phyloP scores from a whole-genome alignment of 2,797 vertebrate genomes.

The Sebastiscus albofasciatus region DNA sequence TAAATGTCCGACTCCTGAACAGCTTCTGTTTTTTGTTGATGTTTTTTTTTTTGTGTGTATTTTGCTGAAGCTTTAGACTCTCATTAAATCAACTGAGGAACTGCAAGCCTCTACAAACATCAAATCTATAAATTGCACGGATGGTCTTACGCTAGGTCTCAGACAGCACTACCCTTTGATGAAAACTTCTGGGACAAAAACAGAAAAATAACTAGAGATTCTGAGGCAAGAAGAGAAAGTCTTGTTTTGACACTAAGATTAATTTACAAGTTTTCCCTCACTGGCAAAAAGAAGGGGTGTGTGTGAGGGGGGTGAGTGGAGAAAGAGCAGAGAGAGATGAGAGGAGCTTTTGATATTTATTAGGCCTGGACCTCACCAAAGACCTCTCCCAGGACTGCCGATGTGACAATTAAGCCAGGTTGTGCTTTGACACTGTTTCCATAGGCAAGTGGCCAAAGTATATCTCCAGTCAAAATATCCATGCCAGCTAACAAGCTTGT shows the following conservation, averaged over 20 bases:
- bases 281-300: conserved; percentile 70
- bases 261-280: conserved; percentile 93
- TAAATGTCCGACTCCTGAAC: conserved; percentile 56
- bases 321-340: conserved; percentile 80
- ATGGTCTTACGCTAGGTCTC: conserved; percentile 84
- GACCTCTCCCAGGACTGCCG: conserved; percentile 93
- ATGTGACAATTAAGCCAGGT: conserved; percentile 99
- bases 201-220: conserved; percentile 83
- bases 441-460: conserved; percentile 97
- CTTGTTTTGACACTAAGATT: conserved; percentile 89
- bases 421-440: conserved; percentile 97
- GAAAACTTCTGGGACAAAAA: conserved; percentile 86
- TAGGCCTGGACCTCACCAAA: conserved; percentile 89
- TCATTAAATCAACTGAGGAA: conserved; percentile 84
- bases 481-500: conserved; percentile 98
- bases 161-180: conserved; percentile 82
- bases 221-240: conserved; percentile 80
- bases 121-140: conserved; percentile 84
- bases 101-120: conserved; percentile 83
- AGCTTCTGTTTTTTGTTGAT: conserved; percentile 64
- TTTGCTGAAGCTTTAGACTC: conserved; percentile 80
- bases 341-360: conserved; percentile 94
- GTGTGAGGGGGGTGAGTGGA: conserved; percentile 26
- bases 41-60: conserved; percentile 50
- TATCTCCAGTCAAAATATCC: conserved; percentile 95